phyloP scores from a whole-genome alignment of 2,888 invertebrate genomes.

The Drosophila paramelanica region DNA sequence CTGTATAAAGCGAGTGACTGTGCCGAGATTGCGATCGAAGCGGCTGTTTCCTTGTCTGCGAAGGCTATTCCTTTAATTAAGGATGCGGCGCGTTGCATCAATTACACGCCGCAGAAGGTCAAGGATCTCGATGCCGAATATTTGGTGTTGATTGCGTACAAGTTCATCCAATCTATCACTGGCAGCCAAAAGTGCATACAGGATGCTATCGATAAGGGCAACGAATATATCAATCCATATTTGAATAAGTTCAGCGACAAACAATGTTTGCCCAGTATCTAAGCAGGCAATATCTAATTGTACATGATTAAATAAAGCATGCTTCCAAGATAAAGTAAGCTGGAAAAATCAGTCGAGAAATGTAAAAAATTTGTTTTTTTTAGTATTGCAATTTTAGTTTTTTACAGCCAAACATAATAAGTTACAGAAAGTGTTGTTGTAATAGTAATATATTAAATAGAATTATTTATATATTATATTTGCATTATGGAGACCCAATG shows the following conservation, averaged over 20 bases:
- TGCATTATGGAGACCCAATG: too few species aligned
- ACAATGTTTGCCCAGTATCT: background rate
- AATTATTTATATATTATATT: too few species aligned
- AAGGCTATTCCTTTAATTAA: background rate
- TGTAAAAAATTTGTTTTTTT: too few species aligned
- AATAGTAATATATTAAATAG: too few species aligned
- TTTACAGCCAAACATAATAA: too few species aligned
- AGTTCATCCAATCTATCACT: constrained; percentile 1
- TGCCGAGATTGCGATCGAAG: background rate
- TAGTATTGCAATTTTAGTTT: too few species aligned
- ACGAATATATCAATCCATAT: accelerated
- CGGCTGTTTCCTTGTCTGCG: background rate
- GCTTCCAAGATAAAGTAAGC: background rate
- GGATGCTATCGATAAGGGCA: background rate
- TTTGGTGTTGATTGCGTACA: background rate
- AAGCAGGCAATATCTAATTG: background rate
- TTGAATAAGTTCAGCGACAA: background rate
- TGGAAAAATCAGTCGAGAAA: too few species aligned
- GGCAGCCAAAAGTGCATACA: background rate
- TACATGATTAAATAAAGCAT: background rate
- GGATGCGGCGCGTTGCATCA: background rate
- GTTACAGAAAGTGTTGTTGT: too few species aligned
- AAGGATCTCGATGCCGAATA: background rate
- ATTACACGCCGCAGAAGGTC: background rate
- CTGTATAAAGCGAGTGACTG: background rate